A percentile compares a stretch with the other conserved stretches of the same genome.
Evolutionary conservation across 2,797 vertebrate genomes (phyloP).

Genomic region (Sebastes oblongus): DNA sequence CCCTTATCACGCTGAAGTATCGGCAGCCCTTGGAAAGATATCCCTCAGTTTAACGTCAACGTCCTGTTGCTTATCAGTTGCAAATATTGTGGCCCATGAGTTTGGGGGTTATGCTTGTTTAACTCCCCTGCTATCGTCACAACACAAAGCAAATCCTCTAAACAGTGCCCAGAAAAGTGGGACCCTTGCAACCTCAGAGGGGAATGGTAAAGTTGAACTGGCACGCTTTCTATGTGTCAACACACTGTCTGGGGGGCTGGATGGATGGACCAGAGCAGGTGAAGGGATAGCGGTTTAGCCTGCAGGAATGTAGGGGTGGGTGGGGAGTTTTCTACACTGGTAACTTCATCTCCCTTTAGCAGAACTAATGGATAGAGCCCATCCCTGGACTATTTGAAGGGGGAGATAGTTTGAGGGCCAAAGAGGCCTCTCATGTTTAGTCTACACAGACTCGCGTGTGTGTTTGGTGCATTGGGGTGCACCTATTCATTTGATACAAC

Average conservation of each 20-base stretch:
- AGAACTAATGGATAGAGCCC: slow-evolving; percentile 14
- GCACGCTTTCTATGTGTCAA: slow-evolving; percentile 26
- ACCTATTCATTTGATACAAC: background rate
- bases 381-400: slow-evolving; percentile 40
- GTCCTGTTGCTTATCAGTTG: slow-evolving; percentile 51
- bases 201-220: slow-evolving; percentile 19
- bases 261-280: slow-evolving; percentile 74
- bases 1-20: slow-evolving; percentile 19
- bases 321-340: slow-evolving; percentile 37
- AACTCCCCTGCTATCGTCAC: slow-evolving; percentile 36
- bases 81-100: slow-evolving; percentile 46
- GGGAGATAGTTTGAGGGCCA: slow-evolving; percentile 7
- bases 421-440: slow-evolving; percentile 28
- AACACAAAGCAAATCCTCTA: slow-evolving; percentile 9
- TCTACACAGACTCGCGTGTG: background rate
- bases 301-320: slow-evolving; percentile 50
- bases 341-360: slow-evolving; percentile 59
- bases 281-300: slow-evolving; percentile 40
- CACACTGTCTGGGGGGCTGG: slow-evolving; percentile 10
- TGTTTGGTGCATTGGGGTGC: background rate
- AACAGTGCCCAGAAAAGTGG: slow-evolving; percentile 3
- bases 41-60: slow-evolving; percentile 40
- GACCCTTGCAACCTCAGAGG: background rate
- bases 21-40: background rate
- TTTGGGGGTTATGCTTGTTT: slow-evolving; percentile 41